A percentile compares a stretch with the other conserved stretches of the same genome.
phyloP scores from a whole-genome alignment of 2,888 invertebrate species.

The Zhuqinia jingwanae region DNA sequence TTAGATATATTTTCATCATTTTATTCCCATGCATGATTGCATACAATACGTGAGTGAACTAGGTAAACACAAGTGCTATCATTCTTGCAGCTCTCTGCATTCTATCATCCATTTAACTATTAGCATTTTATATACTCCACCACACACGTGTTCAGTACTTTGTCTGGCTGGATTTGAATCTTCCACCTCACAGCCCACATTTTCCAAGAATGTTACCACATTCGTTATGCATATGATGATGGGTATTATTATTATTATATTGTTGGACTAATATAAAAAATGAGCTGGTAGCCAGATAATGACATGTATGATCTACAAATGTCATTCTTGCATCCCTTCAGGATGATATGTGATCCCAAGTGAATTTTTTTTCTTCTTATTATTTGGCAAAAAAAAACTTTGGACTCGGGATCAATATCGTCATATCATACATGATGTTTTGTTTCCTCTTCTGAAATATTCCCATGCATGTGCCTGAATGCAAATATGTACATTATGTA shows the following conservation, averaged over 20 bases:
- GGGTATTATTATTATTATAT: not conserved
- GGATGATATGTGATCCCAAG: slow-evolving; percentile 42
- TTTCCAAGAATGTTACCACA: not conserved
- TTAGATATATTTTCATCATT: too few species aligned
- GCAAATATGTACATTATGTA: too few species aligned
- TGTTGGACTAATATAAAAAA: slow-evolving; percentile 34
- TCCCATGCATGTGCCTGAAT: not conserved
- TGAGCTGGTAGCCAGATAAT: slow-evolving; percentile 36
- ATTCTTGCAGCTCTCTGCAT: too few species aligned
- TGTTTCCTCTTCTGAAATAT: not conserved
- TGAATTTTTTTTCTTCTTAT: not conserved
- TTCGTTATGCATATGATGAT: not conserved
- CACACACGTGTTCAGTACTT: not conserved
- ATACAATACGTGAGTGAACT: too few species aligned
- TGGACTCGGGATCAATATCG: not conserved
- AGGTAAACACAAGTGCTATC: not conserved
- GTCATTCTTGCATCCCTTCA: slow-evolving; percentile 52
- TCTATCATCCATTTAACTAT: too few species aligned
- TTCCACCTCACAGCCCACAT: not conserved
- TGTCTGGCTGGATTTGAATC: not conserved
- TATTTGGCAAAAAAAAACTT: not conserved
- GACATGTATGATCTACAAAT: slow-evolving; percentile 67
- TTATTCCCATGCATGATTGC: too few species aligned
- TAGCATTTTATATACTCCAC: too few species aligned
- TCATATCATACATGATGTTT: not conserved